Conservation (phyloP, 2,113 vertebrate genomes). For the Damaliscus lunatus region DNA sequence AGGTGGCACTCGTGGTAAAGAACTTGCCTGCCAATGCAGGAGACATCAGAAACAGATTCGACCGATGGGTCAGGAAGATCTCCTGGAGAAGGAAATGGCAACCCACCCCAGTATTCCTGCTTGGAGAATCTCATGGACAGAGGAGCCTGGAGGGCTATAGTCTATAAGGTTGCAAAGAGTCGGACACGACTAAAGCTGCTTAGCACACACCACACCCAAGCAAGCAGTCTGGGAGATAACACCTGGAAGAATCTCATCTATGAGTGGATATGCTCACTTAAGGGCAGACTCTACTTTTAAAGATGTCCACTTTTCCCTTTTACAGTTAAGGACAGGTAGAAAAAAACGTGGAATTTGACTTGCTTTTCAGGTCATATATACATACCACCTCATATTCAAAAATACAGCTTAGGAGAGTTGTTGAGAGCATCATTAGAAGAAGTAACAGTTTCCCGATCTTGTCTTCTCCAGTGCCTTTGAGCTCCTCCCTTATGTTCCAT, state of each 20-base stretch:
- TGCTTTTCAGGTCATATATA: not conserved
- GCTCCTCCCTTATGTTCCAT: not conserved
- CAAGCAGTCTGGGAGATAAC: not conserved
- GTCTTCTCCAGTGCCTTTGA: not conserved
- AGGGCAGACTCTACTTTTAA: not conserved
- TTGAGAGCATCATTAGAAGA: not conserved
- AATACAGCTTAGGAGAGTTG: not conserved
- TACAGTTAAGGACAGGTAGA: not conserved
- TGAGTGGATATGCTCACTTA: not conserved
- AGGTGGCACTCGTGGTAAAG: not conserved
- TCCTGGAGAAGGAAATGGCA: too few species aligned
- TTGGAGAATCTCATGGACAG: too few species aligned
- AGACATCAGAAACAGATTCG: too few species aligned
- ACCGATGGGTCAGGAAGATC: too few species aligned
- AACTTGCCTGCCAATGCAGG: too few species aligned
- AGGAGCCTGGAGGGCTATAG: too few species aligned
- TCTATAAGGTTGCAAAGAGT: too few species aligned
- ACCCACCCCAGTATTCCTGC: too few species aligned
- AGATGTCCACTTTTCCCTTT: not conserved
- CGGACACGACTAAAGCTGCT: too few species aligned
- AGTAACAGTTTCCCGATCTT: not conserved
- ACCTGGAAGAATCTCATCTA: not conserved
- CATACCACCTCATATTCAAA: not conserved
- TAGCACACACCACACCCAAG: not conserved
- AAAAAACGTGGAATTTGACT: not conserved